Percentiles rank a stretch among this genome's conserved stretches.
Evolutionary conservation across 2,888 invertebrate genomes (phyloP).

Genomic region (Orthonevra nobilis): DNA sequence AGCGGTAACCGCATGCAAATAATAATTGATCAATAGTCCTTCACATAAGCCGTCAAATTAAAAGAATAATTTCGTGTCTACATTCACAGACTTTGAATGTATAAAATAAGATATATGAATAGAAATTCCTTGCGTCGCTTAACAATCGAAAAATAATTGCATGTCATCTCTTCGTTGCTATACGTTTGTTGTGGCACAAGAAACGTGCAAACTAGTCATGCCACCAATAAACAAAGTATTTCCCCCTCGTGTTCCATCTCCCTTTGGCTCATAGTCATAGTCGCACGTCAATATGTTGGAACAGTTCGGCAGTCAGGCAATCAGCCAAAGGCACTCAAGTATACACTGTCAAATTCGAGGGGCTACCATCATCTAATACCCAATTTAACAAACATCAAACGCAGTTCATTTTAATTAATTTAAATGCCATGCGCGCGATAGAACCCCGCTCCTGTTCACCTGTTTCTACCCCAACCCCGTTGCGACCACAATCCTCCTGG

Average conservation of each 20-base stretch:
- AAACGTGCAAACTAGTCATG: constrained; percentile 69
- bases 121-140: constrained; percentile 51
- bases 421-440: constrained; percentile 61
- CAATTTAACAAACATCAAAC: constrained; percentile 67
- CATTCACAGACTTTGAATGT: not conserved
- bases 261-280: constrained; percentile 1
- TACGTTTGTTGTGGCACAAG: constrained; percentile 33
- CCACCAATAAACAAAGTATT: constrained; percentile 41
- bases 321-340: too few species aligned
- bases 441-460: constrained; percentile 10
- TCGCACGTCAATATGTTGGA: constrained; percentile 65
- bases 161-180: constrained; percentile 53
- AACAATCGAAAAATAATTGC: constrained; percentile 63
- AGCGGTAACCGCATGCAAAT: not conserved
- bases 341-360: constrained; percentile 37
- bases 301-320: constrained; percentile 38
- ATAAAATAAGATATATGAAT: not conserved
- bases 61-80: constrained; percentile 21
- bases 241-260: constrained; percentile 19
- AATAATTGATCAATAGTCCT: constrained; percentile 45
- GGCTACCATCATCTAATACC: constrained; percentile 53
- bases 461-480: too few species aligned
- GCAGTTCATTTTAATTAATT: constrained; percentile 69
- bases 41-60: constrained; percentile 51
- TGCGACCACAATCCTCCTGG: too few species aligned